These are phyloP conservation scores for Ciconia maguari DNA, from an alignment of 2,113 vertebrate species.

Conservation along the genomic window DNA sequence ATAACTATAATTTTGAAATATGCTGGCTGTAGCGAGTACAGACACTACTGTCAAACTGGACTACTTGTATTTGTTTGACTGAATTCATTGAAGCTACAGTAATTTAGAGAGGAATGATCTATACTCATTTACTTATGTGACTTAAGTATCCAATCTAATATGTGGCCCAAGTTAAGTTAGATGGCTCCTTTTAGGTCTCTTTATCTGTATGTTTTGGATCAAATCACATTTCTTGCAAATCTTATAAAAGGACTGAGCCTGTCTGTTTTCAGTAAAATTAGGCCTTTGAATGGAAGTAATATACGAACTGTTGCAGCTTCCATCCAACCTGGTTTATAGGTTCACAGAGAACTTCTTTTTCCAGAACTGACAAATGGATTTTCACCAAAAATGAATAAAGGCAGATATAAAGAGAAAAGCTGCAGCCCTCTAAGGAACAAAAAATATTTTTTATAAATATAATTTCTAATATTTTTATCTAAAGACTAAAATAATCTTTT, in stretches of 20 bases:
- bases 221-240: background rate
- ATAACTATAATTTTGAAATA: constrained; percentile 1
- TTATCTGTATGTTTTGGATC: constrained; percentile 3
- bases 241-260: background rate
- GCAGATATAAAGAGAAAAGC: background rate
- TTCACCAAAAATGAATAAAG: background rate
- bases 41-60: background rate
- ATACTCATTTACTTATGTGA: constrained; percentile 15
- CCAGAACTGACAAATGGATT: background rate
- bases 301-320: background rate
- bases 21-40: background rate
- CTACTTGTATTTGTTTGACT: background rate
- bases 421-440: background rate
- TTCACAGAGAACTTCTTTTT: background rate
- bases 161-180: background rate
- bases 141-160: background rate
- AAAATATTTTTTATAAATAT: background rate
- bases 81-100: background rate
- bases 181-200: background rate
- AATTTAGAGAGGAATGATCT: constrained; percentile 5
- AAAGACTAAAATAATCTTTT: background rate
- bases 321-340: background rate
- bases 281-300: background rate
- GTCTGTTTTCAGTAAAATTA: background rate
- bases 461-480: background rate